A percentile compares a stretch with the other conserved stretches of the same genome.
These are phyloP conservation scores for Bungarus multicinctus DNA, from an alignment of 2,113 vertebrate species.

Conservation along the genomic window DNA sequence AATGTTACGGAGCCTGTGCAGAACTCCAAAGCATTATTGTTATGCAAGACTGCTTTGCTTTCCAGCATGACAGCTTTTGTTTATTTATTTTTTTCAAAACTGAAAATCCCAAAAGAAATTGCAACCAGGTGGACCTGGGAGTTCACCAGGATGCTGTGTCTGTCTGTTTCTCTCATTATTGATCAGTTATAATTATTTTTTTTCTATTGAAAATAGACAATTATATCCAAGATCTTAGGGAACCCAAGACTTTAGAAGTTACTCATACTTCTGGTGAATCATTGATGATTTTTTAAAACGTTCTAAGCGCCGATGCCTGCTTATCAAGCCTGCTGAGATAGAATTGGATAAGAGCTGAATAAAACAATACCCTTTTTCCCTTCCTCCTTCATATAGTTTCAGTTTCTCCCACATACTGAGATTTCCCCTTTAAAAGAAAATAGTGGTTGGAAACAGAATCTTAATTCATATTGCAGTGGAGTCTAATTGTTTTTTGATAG, in stretches of 20 bases:
- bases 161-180: background rate
- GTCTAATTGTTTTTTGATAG: background rate
- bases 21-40: background rate
- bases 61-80: background rate
- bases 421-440: background rate
- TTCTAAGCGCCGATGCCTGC: background rate
- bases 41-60: background rate
- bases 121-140: background rate
- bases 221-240: background rate
- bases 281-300: background rate
- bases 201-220: background rate
- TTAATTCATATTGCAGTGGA: constrained; percentile 2
- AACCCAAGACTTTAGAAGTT: background rate
- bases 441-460: background rate
- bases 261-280: constrained; percentile 8
- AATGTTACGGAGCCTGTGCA: background rate
- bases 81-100: background rate
- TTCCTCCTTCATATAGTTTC: background rate
- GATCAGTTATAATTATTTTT: background rate
- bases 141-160: background rate
- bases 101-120: background rate
- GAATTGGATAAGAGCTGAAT: background rate
- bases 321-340: background rate
- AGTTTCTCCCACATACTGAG: background rate
- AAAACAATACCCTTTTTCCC: rapidly evolving